Evolutionary conservation across 1,140 invertebrate species (phyloP), one percentile per base, ranked within the genome.

Genomic region (Hypsibius dujardini): DNA sequence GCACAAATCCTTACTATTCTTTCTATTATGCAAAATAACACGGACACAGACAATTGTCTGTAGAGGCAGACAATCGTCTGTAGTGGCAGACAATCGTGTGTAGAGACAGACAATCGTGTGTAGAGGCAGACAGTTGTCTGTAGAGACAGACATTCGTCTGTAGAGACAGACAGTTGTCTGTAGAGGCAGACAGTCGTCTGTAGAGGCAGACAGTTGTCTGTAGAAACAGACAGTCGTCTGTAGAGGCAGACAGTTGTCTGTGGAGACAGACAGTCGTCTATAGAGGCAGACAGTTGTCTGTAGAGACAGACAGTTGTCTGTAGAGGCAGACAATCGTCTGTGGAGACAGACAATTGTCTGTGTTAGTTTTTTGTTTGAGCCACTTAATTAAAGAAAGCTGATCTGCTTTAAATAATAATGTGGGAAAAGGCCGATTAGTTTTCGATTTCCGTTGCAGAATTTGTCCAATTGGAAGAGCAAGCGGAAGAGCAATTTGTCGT

Each of bases 381-480:
- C 28, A 28, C 28, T 28, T 28, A 28, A 28, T 28, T 28, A 28
- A 28, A 28, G 28, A 28, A 28, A 28, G 28, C 28, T 28, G 28
- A 28, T 72, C 73, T 1, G 71, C 73, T 56, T 73, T 70, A 15
- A 70, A 47, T 28, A 60, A 59, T 12, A 73, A n/a, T 15, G 15
- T 45, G 46, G 56, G 28, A 40, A n/a, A 73, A 14, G 59, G 47
- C 47, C 42, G 28, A 46, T 50, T 42, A 40, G 72, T 28, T 46
- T 70, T 40, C 0, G 60, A 70, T 2, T 3, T 73, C 75, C 73
- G 71, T 75, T 77, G 12, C 80, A 92, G 89, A 92, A 92, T 81
- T 82, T 93, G 80, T 89, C 92, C 80, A 91, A 90, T 81, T 93
- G 90, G 90, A 93, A 92, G 81, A 89, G 87, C 73, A 90, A 87